phyloP scores from a whole-genome alignment of 2,888 invertebrate species.

The Mesoligia furuncula region DNA sequence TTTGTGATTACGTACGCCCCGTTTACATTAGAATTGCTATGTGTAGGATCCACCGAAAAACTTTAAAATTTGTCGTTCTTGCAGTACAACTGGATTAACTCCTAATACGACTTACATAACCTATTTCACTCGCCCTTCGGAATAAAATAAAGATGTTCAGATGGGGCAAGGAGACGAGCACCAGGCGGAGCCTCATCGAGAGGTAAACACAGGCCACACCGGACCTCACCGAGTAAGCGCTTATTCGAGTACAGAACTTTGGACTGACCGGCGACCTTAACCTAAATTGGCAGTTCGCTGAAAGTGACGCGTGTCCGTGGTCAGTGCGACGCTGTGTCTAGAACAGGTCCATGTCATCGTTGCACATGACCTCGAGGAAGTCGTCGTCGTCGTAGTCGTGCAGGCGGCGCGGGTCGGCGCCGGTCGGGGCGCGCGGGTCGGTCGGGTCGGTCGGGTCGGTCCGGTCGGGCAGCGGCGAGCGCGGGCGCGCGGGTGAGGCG shows the following conservation, averaged over 20 bases:
- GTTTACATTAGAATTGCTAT: conserved; percentile 47
- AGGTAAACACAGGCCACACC: conserved; percentile 27
- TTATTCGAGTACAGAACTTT: conserved; percentile 58
- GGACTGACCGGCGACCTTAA: conserved; percentile 46
- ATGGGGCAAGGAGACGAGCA: conserved; percentile 54
- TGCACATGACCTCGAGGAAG: conserved; percentile 93
- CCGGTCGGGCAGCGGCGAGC: conserved; percentile 66
- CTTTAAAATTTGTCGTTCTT: conserved; percentile 27
- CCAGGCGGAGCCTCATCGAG: conserved; percentile 41
- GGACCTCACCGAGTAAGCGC: conserved; percentile 26
- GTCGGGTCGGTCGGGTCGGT: conserved; percentile 9
- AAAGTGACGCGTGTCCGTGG: conserved; percentile 13
- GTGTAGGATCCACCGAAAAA: conserved; percentile 37
- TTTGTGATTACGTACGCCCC: conserved; percentile 41
- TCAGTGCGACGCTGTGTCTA: conserved; percentile 71
- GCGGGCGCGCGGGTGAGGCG: conserved; percentile 55
- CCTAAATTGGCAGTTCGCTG: conserved; percentile 47
- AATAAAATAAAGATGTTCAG: conserved; percentile 38
- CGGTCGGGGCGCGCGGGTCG: conserved; percentile 42
- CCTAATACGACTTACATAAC: conserved; percentile 42
- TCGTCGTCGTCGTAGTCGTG: conserved; percentile 92
- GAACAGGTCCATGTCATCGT: conserved; percentile 93
- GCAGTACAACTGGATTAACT: conserved; percentile 31
- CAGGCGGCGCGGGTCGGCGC: conserved; percentile 75
- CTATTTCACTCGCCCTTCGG: conserved; percentile 40